Percentiles rank a stretch among this genome's conserved stretches.
Evolutionary conservation across 2,113 vertebrate genomes (phyloP).

Genomic region (Cebus imitator): DNA sequence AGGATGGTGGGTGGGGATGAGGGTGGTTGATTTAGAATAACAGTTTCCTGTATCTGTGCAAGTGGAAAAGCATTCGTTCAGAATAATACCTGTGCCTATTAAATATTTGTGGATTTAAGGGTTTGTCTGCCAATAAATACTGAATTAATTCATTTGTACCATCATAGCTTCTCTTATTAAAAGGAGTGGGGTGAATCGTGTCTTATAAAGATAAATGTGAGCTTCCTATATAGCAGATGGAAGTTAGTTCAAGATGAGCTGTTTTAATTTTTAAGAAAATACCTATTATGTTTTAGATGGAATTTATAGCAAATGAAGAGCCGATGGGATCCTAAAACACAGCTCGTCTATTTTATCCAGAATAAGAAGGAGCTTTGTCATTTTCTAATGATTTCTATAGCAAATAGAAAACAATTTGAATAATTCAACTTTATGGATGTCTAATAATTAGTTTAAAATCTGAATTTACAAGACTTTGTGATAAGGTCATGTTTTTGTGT

Average conservation of each 20-base stretch:
- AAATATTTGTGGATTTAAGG: background rate
- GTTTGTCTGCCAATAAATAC: constrained; percentile 16
- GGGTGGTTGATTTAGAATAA: background rate
- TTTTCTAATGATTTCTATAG: constrained; percentile 28
- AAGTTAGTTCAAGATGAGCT: constrained; percentile 16
- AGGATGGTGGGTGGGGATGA: background rate
- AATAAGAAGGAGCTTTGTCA: background rate
- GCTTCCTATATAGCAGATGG: constrained; percentile 13
- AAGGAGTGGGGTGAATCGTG: background rate
- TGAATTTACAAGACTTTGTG: background rate
- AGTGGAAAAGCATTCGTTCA: background rate
- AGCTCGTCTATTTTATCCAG: constrained; percentile 25
- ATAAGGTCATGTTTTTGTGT: background rate
- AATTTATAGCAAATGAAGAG: constrained; percentile 39
- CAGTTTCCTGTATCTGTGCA: background rate
- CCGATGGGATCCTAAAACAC: background rate
- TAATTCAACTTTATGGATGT: background rate
- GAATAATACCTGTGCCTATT: background rate
- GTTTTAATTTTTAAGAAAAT: constrained; percentile 55
- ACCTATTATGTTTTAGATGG: constrained; percentile 14
- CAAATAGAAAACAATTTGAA: constrained; percentile 15
- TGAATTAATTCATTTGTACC: background rate
- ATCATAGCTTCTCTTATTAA: background rate
- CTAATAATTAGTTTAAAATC: constrained; percentile 55
- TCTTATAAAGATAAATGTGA: constrained; percentile 30